Evolutionary conservation across 2,888 invertebrate genomes (phyloP).

Genomic region (Apeira syringaria): DNA sequence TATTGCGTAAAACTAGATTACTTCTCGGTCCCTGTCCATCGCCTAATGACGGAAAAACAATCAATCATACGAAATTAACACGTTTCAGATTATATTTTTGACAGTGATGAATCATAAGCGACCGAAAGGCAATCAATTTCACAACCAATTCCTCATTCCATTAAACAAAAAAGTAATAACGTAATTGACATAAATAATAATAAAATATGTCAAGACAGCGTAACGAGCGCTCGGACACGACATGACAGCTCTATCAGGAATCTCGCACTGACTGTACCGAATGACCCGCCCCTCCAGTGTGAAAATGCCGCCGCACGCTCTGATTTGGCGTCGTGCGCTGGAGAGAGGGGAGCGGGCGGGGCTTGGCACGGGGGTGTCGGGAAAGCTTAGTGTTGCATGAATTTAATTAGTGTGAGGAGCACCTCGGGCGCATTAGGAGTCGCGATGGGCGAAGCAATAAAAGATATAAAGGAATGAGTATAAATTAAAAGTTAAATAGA

Average conservation of each 20-base stretch:
- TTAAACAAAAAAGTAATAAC: slow-evolving; percentile 83
- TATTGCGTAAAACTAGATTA: slow-evolving; percentile 78
- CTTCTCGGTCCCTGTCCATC: slow-evolving; percentile 46
- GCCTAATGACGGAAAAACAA: slow-evolving; percentile 71
- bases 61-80: slow-evolving; percentile 82
- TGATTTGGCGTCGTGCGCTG: slow-evolving; percentile 47
- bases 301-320: slow-evolving; percentile 36
- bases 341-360: slow-evolving; percentile 42
- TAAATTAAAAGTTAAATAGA: slow-evolving; percentile 84
- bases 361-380: slow-evolving; percentile 37
- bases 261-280: slow-evolving; percentile 67
- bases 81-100: slow-evolving; percentile 76
- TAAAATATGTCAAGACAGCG: slow-evolving; percentile 81
- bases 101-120: slow-evolving; percentile 82
- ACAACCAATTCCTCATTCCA: slow-evolving; percentile 81
- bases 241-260: slow-evolving; percentile 81
- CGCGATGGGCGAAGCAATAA: slow-evolving; percentile 84
- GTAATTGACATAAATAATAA: slow-evolving; percentile 84
- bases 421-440: slow-evolving; percentile 83
- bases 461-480: slow-evolving; percentile 84
- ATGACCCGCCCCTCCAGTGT: slow-evolving; percentile 39
- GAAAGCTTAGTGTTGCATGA: slow-evolving; percentile 82
- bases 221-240: slow-evolving; percentile 78
- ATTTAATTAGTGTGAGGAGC: slow-evolving; percentile 83
- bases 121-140: slow-evolving; percentile 81